A percentile compares a stretch with the other conserved stretches of the same genome.
phyloP scores from a whole-genome alignment of 1,140 invertebrate genomes.

The Zaprionus camerounensis region DNA sequence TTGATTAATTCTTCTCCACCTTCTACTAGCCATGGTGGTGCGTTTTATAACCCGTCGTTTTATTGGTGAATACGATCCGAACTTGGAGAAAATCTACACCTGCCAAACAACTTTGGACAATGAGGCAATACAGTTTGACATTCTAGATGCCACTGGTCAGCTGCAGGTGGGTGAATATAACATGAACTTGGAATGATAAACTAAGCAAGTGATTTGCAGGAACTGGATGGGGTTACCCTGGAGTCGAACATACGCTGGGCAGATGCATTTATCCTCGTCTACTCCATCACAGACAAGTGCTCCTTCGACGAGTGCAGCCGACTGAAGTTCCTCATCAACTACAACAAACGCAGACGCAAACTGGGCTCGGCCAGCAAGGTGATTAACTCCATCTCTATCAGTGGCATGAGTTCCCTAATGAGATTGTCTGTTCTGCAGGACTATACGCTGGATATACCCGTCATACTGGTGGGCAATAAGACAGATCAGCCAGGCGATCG shows the following conservation, averaged over 20 bases:
- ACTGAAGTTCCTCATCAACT: slow-evolving; percentile 91
- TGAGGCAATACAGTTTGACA: slow-evolving; percentile 91
- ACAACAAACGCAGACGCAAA: slow-evolving; percentile 89
- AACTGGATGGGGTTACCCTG: slow-evolving; percentile 88
- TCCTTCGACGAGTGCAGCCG: slow-evolving; percentile 94
- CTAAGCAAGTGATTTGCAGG: slow-evolving; percentile 83
- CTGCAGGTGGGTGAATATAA: slow-evolving; percentile 86
- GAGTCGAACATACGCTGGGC: slow-evolving; percentile 93
- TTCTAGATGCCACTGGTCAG: slow-evolving; percentile 92
- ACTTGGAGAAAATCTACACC: slow-evolving; percentile 91
- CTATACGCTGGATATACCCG: slow-evolving; percentile 87
- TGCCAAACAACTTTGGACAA: slow-evolving; percentile 91
- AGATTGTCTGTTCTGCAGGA: slow-evolving; percentile 84
- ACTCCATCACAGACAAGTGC: slow-evolving; percentile 92
- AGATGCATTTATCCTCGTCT: slow-evolving; percentile 93
- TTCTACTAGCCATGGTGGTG: slow-evolving; percentile 89
- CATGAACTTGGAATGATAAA: background rate
- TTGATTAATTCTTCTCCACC: background rate
- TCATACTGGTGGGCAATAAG: slow-evolving; percentile 93
- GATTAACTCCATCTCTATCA: background rate
- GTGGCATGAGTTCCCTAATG: background rate
- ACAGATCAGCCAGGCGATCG: slow-evolving; percentile 90
- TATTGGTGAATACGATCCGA: slow-evolving; percentile 93
- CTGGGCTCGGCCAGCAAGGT: slow-evolving; percentile 85
- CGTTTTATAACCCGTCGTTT: slow-evolving; percentile 92